Evolutionary conservation across 2,797 vertebrate genomes (phyloP).

Genomic region (Cheirogaleus major): DNA sequence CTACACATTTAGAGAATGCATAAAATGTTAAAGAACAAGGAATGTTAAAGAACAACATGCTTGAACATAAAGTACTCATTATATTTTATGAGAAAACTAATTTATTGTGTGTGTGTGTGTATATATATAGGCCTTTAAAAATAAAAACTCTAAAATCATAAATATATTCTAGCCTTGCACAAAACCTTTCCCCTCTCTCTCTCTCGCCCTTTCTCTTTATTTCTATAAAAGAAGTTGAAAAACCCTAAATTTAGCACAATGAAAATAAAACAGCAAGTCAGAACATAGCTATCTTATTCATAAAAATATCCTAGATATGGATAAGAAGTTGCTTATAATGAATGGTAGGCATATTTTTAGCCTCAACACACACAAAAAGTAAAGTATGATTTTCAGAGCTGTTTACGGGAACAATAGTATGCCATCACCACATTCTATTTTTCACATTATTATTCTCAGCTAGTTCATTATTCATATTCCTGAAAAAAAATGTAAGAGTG

Average conservation of each 20-base stretch:
- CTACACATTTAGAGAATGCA: not conserved
- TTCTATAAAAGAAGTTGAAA: constrained; percentile 1
- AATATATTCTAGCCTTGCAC: not conserved
- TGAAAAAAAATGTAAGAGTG: not conserved
- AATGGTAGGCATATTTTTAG: constrained; percentile 41
- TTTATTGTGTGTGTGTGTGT: not conserved
- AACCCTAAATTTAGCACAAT: not conserved
- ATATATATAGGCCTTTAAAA: not conserved
- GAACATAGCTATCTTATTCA: constrained; percentile 12
- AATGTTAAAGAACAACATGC: not conserved
- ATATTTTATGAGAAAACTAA: constrained; percentile 4
- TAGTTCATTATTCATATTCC: not conserved
- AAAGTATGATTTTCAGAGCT: constrained; percentile 2
- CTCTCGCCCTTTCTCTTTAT: not conserved
- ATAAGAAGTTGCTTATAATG: constrained; percentile 34
- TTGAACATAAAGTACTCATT: not conserved
- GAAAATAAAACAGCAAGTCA: constrained; percentile 30
- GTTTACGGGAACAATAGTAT: constrained; percentile 21
- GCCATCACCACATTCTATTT: not conserved
- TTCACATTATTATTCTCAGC: constrained; percentile 11
- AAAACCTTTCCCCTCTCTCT: not conserved
- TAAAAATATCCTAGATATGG: constrained; percentile 15
- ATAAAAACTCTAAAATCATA: not conserved
- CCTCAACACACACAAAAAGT: constrained; percentile 1
- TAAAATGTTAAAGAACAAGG: not conserved